A percentile compares a stretch with the other conserved stretches of the same genome.
phyloP scores from a whole-genome alignment of 2,888 invertebrate species.

The Epistrophella euchroma region DNA sequence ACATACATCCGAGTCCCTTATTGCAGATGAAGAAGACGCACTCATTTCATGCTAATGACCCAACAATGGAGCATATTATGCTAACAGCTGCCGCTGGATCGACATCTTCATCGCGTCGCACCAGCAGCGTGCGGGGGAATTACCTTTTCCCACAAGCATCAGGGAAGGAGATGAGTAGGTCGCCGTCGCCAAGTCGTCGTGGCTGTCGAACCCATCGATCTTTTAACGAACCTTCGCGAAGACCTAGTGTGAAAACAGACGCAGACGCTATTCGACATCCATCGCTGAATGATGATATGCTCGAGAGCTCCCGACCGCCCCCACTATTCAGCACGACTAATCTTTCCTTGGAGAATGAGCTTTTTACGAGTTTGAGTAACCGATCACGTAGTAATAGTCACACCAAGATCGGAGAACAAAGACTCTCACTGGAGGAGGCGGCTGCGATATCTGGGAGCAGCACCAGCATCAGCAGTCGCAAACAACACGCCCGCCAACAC shows the following conservation, averaged over 20 bases:
- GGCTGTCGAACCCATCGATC: conserved; percentile 84
- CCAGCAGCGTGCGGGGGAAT: conserved; percentile 83
- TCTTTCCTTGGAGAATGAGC: conserved; percentile 83
- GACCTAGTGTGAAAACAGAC: conserved; percentile 81
- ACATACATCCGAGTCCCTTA: conserved; percentile 83
- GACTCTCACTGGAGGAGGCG: conserved; percentile 82
- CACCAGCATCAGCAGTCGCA: conserved; percentile 77
- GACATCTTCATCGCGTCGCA: conserved; percentile 81
- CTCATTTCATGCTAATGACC: conserved; percentile 84
- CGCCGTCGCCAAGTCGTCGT: conserved; percentile 83
- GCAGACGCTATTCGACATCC: conserved; percentile 82
- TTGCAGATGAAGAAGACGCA: conserved; percentile 84
- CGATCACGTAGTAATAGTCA: conserved; percentile 83
- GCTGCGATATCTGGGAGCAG: conserved; percentile 75
- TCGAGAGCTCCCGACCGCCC: conserved; percentile 80
- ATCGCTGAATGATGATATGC: conserved; percentile 83
- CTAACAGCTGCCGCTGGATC: conserved; percentile 78
- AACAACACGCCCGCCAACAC: conserved; percentile 81
- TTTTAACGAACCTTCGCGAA: conserved; percentile 82
- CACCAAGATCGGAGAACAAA: conserved; percentile 82
- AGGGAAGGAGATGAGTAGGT: conserved; percentile 81
- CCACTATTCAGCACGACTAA: conserved; percentile 80
- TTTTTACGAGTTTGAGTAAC: conserved; percentile 80
- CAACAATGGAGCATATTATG: conserved; percentile 81
- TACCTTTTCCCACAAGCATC: conserved; percentile 82